Evolutionary conservation across 2,888 invertebrate genomes (phyloP), one percentile per base, ranked within the genome.

Genomic region (Cerceris ruficornis): DNA sequence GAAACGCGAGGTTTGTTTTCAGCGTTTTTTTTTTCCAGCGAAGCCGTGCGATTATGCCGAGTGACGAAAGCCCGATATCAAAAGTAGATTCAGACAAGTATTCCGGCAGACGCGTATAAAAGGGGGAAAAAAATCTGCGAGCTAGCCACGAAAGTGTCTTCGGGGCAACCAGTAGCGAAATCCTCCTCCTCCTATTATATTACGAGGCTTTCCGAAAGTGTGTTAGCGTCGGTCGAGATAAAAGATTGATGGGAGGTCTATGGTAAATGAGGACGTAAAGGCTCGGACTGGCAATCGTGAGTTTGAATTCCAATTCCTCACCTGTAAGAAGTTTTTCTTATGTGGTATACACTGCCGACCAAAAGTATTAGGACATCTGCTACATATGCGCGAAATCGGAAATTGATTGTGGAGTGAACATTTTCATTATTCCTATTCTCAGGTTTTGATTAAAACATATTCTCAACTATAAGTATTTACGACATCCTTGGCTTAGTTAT

Each of bases 11-110:
- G 52, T 59, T 61, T 42, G 57, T 46, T 61, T 66, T 62, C 69
- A 55, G 66, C 69, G 59, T 49, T 7, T 52, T 49, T 52, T n/a
- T 28, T 28, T 28, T 67, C 61, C 59, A 59, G 43, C 66, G 68
- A 46, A 50, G 58, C 79, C 80, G 69, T 69, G 59, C 79, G 79
- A 79, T 73, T 78, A 79, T 78, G 73, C 72, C 65, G 52, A 79
- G 54, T 68, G 78, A 66, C 68, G 39, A 72, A 66, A 55, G 64
- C 69, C 57, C 60, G 79, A 73, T 79, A 69, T 79, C 79, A 79
- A 79, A 79, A 79, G 79, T 64, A 80, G 80, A 80, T 80, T 80
- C 80, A 67, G 80, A 58, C 64, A 66, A 28, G 28, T 57, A 69
- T 41, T 55, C 69, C 43, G 54, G 55, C 54, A 58, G 60, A 43